Evolutionary conservation across 2,113 vertebrate species (phyloP).

Genomic region (Phocoena sinus): DNA sequence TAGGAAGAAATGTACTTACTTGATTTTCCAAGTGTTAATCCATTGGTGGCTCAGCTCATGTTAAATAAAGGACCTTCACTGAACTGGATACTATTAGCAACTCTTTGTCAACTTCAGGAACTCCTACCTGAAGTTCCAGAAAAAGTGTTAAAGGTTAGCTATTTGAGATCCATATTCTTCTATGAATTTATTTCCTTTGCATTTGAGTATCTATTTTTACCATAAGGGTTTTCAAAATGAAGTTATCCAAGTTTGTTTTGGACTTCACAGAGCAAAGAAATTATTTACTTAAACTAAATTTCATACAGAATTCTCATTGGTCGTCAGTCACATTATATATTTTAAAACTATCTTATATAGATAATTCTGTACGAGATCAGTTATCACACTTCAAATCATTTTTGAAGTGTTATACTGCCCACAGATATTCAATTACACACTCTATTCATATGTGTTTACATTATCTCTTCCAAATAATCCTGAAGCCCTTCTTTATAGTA

Average conservation of each 20-base stretch:
- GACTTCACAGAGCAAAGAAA: conserved; percentile 13
- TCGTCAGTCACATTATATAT: neutral
- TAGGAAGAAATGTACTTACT: conserved; percentile 88
- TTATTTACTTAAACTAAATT: conserved; percentile 48
- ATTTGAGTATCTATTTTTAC: neutral
- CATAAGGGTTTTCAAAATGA: neutral
- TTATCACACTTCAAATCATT: conserved; percentile 23
- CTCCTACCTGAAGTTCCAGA: conserved; percentile 89
- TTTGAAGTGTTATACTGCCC: neutral
- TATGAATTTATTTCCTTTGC: conserved; percentile 8
- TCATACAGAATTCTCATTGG: neutral
- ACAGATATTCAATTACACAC: neutral
- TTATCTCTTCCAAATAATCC: neutral
- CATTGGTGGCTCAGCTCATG: conserved; percentile 92
- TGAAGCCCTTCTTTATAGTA: neutral
- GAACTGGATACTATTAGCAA: conserved; percentile 85
- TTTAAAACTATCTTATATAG: conserved; percentile 36
- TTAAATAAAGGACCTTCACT: conserved; percentile 83
- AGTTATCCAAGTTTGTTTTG: neutral
- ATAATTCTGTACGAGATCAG: conserved; percentile 4
- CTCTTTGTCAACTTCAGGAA: conserved; percentile 83
- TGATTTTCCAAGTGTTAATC: conserved; percentile 90
- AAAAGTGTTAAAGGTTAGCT: conserved; percentile 91
- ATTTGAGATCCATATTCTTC: conserved; percentile 1
- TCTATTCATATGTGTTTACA: neutral